phyloP scores from a whole-genome alignment of 2,797 vertebrate genomes.

The Propithecus perrieri region DNA sequence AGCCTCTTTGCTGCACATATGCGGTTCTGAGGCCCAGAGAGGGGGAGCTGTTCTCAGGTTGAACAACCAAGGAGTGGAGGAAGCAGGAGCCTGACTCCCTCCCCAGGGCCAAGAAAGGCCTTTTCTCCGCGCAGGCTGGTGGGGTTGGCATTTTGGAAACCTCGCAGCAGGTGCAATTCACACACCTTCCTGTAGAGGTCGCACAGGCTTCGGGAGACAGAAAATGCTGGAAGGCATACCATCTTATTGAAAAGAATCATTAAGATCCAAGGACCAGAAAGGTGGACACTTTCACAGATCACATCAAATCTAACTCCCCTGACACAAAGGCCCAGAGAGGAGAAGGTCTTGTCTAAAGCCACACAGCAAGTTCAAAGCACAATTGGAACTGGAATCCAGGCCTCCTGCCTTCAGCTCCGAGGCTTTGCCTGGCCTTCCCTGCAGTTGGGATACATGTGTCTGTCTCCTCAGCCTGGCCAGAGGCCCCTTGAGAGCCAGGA shows the following conservation, averaged over 20 bases:
- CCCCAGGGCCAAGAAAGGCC: neutral
- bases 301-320: neutral
- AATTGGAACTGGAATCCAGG: neutral
- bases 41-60: neutral
- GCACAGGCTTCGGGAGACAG: slow-evolving; percentile 38
- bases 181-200: slow-evolving; percentile 67
- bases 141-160: neutral
- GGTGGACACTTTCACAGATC: neutral
- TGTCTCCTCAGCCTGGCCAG: neutral
- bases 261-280: neutral
- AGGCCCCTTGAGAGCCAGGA: neutral
- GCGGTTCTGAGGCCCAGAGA: neutral
- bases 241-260: neutral
- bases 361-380: neutral
- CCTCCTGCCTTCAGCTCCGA: neutral
- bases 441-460: neutral
- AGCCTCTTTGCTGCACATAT: neutral
- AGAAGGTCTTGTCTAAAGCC: neutral
- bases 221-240: neutral
- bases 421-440: neutral
- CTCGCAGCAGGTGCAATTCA: slow-evolving; percentile 38
- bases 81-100: neutral
- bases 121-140: neutral
- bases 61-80: neutral
- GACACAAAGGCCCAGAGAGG: neutral